phyloP scores from a whole-genome alignment of 64 coral and sea anemone species.

The Porites lutea region DNA sequence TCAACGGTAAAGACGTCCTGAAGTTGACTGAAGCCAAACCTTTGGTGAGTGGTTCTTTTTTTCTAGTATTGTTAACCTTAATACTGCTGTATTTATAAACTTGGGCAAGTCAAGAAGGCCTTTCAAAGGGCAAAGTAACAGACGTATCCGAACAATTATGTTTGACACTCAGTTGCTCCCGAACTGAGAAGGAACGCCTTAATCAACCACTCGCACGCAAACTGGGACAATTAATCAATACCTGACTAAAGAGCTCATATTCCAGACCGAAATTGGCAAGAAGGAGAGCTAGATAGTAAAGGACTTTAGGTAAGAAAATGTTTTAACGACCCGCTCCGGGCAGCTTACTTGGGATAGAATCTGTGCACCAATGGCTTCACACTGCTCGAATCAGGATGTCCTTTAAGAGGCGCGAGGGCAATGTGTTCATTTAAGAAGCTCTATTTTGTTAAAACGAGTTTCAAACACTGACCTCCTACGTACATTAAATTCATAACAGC shows the following conservation, averaged over 20 bases:
- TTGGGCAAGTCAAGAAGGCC: background rate
- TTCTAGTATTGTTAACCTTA: background rate
- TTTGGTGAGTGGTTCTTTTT: slow-evolving; percentile 3
- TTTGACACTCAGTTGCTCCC: background rate
- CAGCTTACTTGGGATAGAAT: too few species aligned
- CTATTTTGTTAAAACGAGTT: background rate
- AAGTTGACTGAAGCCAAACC: slow-evolving; percentile 27
- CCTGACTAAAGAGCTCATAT: too few species aligned
- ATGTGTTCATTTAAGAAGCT: too few species aligned
- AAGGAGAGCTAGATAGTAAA: too few species aligned
- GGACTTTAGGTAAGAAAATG: background rate
- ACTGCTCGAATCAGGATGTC: too few species aligned
- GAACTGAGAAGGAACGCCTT: background rate
- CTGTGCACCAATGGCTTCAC: too few species aligned
- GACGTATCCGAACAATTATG: too few species aligned
- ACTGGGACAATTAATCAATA: too few species aligned
- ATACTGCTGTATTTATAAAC: background rate
- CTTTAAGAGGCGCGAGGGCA: too few species aligned
- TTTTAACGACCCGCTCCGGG: background rate
- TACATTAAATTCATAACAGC: background rate
- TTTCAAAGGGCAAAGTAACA: too few species aligned
- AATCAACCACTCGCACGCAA: background rate
- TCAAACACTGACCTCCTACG: background rate
- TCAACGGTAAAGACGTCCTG: background rate
- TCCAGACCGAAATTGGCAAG: too few species aligned